A percentile compares a stretch with the other conserved stretches of the same genome.
Conservation (phyloP, 2,888 invertebrate species). For the Chymomyza fuscimana region DNA sequence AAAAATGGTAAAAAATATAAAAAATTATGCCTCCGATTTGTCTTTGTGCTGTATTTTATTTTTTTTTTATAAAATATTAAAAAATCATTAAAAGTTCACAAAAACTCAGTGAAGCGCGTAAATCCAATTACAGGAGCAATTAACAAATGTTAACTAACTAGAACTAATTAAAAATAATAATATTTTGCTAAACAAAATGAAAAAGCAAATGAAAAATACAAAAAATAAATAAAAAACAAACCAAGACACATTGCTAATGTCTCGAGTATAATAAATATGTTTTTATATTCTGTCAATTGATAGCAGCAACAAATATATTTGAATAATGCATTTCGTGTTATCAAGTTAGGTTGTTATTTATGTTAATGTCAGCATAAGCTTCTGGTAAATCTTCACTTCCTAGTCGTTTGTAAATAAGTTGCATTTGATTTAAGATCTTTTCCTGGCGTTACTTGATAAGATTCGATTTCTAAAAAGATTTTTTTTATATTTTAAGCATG, state of each 20-base stretch:
- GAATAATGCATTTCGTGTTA: not conserved
- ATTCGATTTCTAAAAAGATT: not conserved
- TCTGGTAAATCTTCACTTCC: slow-evolving; percentile 12
- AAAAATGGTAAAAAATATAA: not conserved
- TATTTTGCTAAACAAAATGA: slow-evolving; percentile 55
- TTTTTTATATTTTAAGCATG: no score
- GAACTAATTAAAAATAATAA: slow-evolving; percentile 76
- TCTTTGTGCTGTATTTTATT: not conserved
- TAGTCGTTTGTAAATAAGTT: slow-evolving; percentile 8
- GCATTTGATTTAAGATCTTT: no score
- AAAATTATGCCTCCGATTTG: slow-evolving; percentile 32
- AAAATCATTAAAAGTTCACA: slow-evolving; percentile 48
- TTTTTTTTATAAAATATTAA: slow-evolving; percentile 47
- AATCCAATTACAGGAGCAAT: slow-evolving; percentile 78
- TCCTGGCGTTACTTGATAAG: no score
- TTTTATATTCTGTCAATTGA: not conserved
- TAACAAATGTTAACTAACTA: slow-evolving; percentile 77
- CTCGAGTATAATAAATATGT: not conserved
- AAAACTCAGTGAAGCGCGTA: slow-evolving; percentile 64
- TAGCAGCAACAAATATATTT: not conserved
- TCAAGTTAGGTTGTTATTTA: not conserved
- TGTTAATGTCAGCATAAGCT: not conserved
- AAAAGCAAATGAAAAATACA: slow-evolving; percentile 40
- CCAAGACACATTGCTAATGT: no score
- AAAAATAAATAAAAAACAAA: slow-evolving; percentile 1